These are phyloP conservation scores for Fabriciana adippe DNA, from an alignment of 2,888 invertebrate species.

Conservation along the genomic window DNA sequence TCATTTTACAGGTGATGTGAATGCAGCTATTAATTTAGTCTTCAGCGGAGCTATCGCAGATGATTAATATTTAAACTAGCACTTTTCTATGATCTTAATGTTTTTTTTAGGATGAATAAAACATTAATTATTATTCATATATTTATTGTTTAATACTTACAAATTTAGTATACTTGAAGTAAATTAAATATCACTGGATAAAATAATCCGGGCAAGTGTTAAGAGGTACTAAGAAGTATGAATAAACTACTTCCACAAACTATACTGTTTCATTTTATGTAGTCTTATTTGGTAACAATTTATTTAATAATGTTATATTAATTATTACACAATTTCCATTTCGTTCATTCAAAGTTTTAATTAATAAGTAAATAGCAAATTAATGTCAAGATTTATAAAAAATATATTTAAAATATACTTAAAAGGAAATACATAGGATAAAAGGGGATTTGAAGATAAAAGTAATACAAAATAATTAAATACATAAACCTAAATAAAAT, in stretches of 20 bases:
- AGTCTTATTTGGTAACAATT: conserved; percentile 10
- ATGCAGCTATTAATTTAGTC: conserved; percentile 94
- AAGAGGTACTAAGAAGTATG: conserved; percentile 33
- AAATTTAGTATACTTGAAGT: conserved; percentile 53
- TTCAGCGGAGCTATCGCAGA: conserved; percentile 83
- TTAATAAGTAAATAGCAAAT: neutral
- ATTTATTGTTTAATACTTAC: conserved; percentile 49
- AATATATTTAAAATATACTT: neutral
- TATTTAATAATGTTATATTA: neutral
- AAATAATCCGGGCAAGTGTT: conserved; percentile 52
- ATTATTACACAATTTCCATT: neutral
- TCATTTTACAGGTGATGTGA: conserved; percentile 88
- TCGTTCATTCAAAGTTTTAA: too few relatives aligned
- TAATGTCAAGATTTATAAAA: neutral
- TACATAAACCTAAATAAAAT: conserved; percentile 18
- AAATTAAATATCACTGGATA: conserved; percentile 63
- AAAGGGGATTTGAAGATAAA: neutral
- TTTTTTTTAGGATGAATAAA: conserved; percentile 16
- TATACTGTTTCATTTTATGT: conserved; percentile 21
- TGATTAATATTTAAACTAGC: conserved; percentile 47
- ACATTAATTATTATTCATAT: conserved; percentile 38
- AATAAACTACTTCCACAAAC: conserved; percentile 31
- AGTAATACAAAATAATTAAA: conserved; percentile 1
- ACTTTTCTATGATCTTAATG: too few relatives aligned
- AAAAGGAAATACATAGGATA: neutral